Conservation (phyloP, 2,888 invertebrate genomes). For the Lepidocyrtinus sp. region DNA sequence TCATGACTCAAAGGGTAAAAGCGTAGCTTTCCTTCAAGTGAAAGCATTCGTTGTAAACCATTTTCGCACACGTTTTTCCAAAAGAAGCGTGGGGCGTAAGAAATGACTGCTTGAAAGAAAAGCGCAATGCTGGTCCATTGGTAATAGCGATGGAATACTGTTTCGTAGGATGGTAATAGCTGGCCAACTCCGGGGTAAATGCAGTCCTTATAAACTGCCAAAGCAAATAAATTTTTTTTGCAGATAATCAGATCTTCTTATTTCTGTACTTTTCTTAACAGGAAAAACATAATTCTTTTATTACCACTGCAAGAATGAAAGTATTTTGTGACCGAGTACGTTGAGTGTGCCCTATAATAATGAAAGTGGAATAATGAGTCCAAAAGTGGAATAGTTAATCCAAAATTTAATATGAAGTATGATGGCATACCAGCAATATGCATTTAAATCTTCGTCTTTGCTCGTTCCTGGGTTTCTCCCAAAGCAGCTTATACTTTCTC, state of each 20-base stretch:
- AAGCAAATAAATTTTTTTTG: not conserved
- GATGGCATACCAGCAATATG: conserved; percentile 53
- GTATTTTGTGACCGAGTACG: conserved; percentile 48
- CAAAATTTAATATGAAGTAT: too few species aligned
- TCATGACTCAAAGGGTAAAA: conserved; percentile 35
- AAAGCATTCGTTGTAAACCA: conserved; percentile 64
- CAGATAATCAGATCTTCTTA: not conserved
- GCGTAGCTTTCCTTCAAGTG: conserved; percentile 21
- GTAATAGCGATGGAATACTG: conserved; percentile 69
- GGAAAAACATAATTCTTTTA: not conserved
- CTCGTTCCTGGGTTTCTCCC: not conserved
- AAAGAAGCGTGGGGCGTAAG: conserved; percentile 70
- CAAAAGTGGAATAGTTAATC: too few species aligned
- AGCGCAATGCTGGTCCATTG: conserved; percentile 72
- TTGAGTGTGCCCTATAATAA: conserved; percentile 38
- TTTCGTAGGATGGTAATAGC: conserved; percentile 21
- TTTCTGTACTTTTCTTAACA: not conserved
- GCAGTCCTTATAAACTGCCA: conserved; percentile 25
- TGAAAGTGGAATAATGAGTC: too few species aligned
- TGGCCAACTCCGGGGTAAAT: conserved; percentile 54
- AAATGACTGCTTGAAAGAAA: conserved; percentile 71
- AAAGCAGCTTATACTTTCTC: conserved; percentile 43
- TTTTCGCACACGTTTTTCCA: conserved; percentile 71
- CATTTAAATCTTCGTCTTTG: conserved; percentile 42
- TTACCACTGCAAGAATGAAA: conserved; percentile 37